Conservation (phyloP, 2,888 invertebrate genomes). For the Drosophila anomalipes region DNA sequence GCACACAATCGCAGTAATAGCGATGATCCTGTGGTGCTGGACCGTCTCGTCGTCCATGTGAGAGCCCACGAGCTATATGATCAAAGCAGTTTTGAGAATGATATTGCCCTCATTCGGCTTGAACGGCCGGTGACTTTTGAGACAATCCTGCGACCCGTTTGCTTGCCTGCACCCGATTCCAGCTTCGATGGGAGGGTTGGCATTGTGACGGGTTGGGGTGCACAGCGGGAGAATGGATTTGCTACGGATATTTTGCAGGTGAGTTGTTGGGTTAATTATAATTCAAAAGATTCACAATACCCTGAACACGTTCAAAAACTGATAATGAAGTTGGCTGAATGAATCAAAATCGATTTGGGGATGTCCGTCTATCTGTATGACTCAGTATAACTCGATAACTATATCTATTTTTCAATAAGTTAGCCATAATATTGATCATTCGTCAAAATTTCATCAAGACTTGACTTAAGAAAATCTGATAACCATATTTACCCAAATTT, state of each 20-base stretch:
- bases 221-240: constrained; percentile 88
- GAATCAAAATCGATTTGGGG: background rate
- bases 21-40: constrained; percentile 53
- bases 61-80: constrained; percentile 89
- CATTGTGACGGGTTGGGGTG: constrained; percentile 91
- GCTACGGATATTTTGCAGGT: constrained; percentile 89
- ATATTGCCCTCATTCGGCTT: constrained; percentile 91
- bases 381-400: no score
- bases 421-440: no score
- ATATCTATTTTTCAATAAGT: no score
- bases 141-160: constrained; percentile 89
- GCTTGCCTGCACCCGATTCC: constrained; percentile 87
- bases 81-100: constrained; percentile 90
- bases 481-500: background rate
- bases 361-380: background rate
- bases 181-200: constrained; percentile 77
- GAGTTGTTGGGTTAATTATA: constrained; percentile 77
- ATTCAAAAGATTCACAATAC: background rate
- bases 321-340: background rate
- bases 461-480: no score
- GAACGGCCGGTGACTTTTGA: constrained; percentile 87
- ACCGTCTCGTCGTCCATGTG: constrained; percentile 84
- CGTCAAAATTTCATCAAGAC: no score
- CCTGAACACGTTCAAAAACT: background rate
- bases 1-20: constrained; percentile 89